phyloP scores from a whole-genome alignment of 2,797 vertebrate genomes.

The Notolepis coatsorum region DNA sequence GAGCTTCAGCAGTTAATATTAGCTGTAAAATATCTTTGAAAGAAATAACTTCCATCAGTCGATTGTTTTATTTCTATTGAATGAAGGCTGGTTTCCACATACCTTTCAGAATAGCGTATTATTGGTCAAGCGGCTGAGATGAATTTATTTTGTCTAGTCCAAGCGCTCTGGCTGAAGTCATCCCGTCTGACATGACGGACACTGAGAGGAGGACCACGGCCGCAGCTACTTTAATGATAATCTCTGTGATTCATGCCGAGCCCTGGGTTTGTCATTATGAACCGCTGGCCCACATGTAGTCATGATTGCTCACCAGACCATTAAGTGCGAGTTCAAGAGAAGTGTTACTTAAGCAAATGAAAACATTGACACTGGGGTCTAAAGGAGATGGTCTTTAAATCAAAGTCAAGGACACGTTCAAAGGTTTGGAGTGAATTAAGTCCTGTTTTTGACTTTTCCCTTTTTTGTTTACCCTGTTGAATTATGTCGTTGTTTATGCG shows the following conservation, averaged over 20 bases:
- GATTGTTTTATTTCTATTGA: too few relatives aligned
- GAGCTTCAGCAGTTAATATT: too few relatives aligned
- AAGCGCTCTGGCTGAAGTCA: too few relatives aligned
- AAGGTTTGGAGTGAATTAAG: constrained; percentile 40
- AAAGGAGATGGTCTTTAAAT: constrained; percentile 59
- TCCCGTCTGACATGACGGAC: too few relatives aligned
- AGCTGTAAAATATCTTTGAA: too few relatives aligned
- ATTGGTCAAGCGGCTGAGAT: too few relatives aligned
- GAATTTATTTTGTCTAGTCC: too few relatives aligned
- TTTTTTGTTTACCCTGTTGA: constrained; percentile 49
- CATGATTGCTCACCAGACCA: constrained; percentile 65
- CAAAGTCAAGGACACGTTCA: constrained; percentile 73
- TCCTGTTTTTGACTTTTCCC: background rate
- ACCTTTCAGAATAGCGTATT: too few relatives aligned
- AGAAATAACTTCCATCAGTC: too few relatives aligned
- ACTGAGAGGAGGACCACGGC: background rate
- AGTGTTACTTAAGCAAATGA: constrained; percentile 82
- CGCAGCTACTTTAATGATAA: constrained; percentile 45
- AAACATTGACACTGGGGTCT: constrained; percentile 69
- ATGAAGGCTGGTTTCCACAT: too few relatives aligned
- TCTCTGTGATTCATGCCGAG: constrained; percentile 67
- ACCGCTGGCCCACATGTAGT: constrained; percentile 59
- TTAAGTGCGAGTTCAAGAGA: constrained; percentile 73
- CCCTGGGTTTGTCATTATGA: constrained; percentile 70
- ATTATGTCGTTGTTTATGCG: constrained; percentile 63